Conservation (phyloP, 2,113 vertebrate species). For the Shinisaurus crocodilurus region DNA sequence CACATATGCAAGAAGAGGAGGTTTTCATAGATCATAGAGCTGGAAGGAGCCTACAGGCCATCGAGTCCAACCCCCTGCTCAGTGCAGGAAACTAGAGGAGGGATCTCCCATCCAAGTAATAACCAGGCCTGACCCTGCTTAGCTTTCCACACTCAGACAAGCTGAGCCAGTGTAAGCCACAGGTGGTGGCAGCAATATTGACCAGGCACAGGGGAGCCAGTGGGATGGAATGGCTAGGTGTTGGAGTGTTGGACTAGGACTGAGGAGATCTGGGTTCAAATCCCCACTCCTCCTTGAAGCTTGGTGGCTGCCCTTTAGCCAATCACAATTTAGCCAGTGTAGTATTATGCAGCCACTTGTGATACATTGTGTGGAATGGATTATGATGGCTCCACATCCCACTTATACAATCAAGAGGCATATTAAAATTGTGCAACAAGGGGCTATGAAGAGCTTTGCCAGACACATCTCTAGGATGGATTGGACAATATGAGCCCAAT, state of each 20-base stretch:
- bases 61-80: too few relatives aligned
- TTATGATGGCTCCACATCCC: not conserved
- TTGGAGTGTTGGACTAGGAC: not conserved
- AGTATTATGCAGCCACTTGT: not conserved
- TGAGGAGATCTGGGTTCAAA: not conserved
- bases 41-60: too few relatives aligned
- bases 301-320: not conserved
- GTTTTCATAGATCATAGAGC: too few relatives aligned
- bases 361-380: not conserved
- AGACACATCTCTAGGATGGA: not conserved
- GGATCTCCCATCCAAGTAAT: too few relatives aligned
- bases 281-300: not conserved
- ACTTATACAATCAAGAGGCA: not conserved
- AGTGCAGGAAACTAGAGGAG: too few relatives aligned
- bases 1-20: not conserved
- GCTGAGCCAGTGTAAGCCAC: too few relatives aligned
- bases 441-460: not conserved
- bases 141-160: too few relatives aligned
- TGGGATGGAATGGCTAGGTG: not conserved
- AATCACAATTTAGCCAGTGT: not conserved
- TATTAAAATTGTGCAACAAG: not conserved
- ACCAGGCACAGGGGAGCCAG: not conserved
- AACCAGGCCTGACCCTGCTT: too few relatives aligned
- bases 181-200: too few relatives aligned
- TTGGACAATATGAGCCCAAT: not conserved